A percentile compares a stretch with the other conserved stretches of the same genome.
These are phyloP conservation scores for Hecatera dysodea DNA, from an alignment of 2,888 invertebrate genomes.

Conservation along the genomic window DNA sequence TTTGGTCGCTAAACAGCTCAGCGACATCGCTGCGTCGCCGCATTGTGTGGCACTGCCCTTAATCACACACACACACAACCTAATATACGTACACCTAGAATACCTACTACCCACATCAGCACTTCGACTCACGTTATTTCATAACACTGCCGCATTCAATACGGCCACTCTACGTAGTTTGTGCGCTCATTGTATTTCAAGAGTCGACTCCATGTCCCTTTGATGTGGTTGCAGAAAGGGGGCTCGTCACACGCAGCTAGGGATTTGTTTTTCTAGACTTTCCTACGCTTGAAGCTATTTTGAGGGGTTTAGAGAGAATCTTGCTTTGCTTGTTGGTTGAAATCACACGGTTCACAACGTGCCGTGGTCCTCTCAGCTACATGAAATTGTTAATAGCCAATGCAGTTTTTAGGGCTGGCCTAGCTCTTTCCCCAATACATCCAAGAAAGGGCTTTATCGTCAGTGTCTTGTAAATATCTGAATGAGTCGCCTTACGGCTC, in stretches of 20 bases:
- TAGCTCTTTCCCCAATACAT: background rate
- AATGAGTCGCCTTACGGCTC: background rate
- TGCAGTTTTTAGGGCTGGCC: background rate
- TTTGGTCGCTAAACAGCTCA: too few species aligned
- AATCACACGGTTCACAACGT: background rate
- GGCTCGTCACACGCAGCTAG: constrained; percentile 28
- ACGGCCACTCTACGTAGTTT: constrained; percentile 41
- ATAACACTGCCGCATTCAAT: constrained; percentile 54
- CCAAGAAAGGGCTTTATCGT: background rate
- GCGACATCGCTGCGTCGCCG: too few species aligned
- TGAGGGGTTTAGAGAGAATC: constrained; percentile 17
- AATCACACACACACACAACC: background rate
- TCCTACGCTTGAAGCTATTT: constrained; percentile 27
- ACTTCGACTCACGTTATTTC: constrained; percentile 35
- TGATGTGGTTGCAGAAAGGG: constrained; percentile 57
- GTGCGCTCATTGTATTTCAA: constrained; percentile 59
- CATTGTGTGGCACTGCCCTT: too few species aligned
- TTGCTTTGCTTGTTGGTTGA: background rate
- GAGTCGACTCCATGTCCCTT: constrained; percentile 49
- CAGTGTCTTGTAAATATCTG: background rate
- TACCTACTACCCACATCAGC: background rate
- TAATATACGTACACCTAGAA: background rate
- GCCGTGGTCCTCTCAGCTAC: background rate
- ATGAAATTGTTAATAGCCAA: background rate
- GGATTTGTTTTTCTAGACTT: constrained; percentile 41